These are phyloP conservation scores for Porphyrio hochstetteri DNA, from an alignment of 2,113 vertebrate species.

Conservation along the genomic window DNA sequence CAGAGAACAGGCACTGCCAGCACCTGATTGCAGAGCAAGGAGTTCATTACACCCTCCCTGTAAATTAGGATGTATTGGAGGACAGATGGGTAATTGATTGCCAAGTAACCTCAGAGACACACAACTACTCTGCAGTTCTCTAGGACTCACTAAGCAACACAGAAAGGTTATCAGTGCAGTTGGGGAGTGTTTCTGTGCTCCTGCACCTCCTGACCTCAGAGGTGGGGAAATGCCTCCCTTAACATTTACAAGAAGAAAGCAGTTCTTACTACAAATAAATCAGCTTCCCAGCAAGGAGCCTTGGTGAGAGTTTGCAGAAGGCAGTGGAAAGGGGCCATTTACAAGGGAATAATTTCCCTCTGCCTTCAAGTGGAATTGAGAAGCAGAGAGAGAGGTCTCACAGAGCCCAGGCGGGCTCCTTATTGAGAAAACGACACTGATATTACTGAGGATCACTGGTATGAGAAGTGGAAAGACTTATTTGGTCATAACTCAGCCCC, in stretches of 20 bases:
- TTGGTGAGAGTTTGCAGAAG: not conserved
- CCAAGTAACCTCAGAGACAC: not conserved
- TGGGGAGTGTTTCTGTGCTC: not conserved
- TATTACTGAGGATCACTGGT: not conserved
- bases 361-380: not conserved
- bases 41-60: not conserved
- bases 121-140: not conserved
- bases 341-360: not conserved
- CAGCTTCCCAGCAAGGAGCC: not conserved
- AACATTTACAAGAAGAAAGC: not conserved
- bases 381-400: not conserved
- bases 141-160: not conserved
- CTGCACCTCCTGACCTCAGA: not conserved
- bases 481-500: not conserved
- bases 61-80: not conserved
- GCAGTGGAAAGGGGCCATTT: not conserved
- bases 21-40: not conserved
- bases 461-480: not conserved
- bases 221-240: rapidly evolving
- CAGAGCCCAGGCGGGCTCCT: not conserved
- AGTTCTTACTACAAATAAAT: not conserved
- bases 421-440: not conserved
- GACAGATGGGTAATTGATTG: not conserved
- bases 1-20: not conserved
- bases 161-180: not conserved